Evolutionary conservation across 1,140 invertebrate species (phyloP).

Genomic region (Orussus abietinus): DNA sequence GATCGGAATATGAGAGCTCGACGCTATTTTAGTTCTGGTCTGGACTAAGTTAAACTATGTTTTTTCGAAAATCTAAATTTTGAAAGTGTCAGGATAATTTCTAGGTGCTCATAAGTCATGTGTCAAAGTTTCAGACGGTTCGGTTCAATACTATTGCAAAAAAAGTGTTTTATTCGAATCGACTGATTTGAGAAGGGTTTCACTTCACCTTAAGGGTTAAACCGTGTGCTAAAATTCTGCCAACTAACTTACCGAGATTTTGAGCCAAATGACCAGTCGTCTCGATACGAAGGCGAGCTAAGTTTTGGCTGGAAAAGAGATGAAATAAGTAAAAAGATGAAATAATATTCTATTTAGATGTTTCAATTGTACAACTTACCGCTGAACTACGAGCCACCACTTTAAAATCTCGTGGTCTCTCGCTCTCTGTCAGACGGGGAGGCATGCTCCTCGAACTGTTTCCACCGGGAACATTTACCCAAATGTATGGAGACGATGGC

Average conservation of each 20-base stretch:
- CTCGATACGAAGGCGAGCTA: slow-evolving; percentile 27
- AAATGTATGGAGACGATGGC: slow-evolving; percentile 34
- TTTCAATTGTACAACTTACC: slow-evolving; percentile 21
- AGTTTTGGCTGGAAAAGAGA: slow-evolving; percentile 27
- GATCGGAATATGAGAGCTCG: no score
- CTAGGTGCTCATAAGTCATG: no score
- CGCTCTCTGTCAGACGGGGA: slow-evolving; percentile 17
- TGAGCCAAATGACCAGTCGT: slow-evolving; percentile 40
- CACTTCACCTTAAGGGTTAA: no score
- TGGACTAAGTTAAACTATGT: no score
- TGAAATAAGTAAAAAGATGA: slow-evolving; percentile 5
- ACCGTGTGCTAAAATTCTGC: not conserved
- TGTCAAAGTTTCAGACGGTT: no score
- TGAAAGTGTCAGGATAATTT: no score
- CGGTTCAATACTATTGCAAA: no score
- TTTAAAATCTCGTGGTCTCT: slow-evolving; percentile 40
- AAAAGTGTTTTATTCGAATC: no score
- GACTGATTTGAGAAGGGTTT: no score
- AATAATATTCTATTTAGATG: slow-evolving; percentile 1
- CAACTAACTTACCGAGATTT: slow-evolving; percentile 35
- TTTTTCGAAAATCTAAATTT: no score
- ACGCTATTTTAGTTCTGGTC: no score
- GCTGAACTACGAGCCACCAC: slow-evolving; percentile 31
- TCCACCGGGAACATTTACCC: slow-evolving; percentile 35
- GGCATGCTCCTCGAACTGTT: slow-evolving; percentile 24